Conservation (phyloP, 2,888 invertebrate species). For the Limnephilus auricula region DNA sequence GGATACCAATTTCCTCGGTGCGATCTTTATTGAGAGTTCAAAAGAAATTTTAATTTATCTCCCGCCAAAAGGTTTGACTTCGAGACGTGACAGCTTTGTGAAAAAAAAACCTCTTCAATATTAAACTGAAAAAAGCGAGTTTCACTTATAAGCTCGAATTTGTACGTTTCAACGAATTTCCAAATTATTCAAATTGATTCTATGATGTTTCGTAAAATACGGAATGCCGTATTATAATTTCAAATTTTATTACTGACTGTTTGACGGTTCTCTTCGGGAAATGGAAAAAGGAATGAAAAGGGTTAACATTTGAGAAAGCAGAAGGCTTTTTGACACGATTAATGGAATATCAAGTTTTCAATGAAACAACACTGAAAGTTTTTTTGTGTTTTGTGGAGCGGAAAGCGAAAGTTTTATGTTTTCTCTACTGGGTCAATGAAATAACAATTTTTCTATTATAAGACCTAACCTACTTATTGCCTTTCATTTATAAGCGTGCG, state of each 20-base stretch:
- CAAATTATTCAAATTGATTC: constrained; percentile 22
- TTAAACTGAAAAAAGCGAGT: constrained; percentile 9
- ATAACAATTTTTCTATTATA: not conserved
- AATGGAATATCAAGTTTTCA: not conserved
- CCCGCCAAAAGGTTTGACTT: not conserved
- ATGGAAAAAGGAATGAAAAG: not conserved
- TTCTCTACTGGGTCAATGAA: not conserved
- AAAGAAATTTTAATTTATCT: constrained; percentile 2
- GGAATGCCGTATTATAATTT: constrained; percentile 25
- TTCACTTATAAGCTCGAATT: constrained; percentile 20
- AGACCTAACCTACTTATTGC: not conserved
- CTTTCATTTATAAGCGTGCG: no score
- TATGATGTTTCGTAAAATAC: constrained; percentile 20
- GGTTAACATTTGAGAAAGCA: not conserved
- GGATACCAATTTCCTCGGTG: not conserved
- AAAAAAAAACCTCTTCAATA: not conserved
- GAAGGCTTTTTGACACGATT: not conserved
- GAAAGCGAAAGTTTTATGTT: not conserved
- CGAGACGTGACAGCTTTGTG: not conserved
- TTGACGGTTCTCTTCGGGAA: constrained; percentile 15
- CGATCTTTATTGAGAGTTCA: not conserved
- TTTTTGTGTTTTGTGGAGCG: not conserved
- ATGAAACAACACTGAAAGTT: not conserved
- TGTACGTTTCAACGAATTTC: constrained; percentile 17
- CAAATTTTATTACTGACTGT: constrained; percentile 21